A percentile compares a stretch with the other conserved stretches of the same genome.
phyloP scores from a whole-genome alignment of 2,888 invertebrate genomes.

The Ophonus ardosiacus region DNA sequence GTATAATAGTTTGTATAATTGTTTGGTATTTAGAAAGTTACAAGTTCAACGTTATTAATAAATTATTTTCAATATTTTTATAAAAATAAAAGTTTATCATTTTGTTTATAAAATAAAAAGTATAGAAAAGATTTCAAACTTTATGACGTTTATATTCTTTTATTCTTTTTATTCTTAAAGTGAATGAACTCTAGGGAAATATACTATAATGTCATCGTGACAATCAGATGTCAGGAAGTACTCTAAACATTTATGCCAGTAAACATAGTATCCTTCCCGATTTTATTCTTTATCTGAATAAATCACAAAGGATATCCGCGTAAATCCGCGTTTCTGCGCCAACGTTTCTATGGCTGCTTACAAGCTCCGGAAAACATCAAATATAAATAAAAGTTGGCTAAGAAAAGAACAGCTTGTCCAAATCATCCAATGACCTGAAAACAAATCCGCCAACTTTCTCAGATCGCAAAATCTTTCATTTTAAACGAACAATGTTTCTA shows the following conservation, averaged over 20 bases:
- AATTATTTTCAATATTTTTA: too few relatives aligned
- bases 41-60: too few relatives aligned
- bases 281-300: conserved; percentile 23
- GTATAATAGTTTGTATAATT: too few relatives aligned
- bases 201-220: background rate
- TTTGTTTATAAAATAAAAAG: too few relatives aligned
- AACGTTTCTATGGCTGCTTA: conserved; percentile 11
- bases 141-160: background rate
- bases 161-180: background rate
- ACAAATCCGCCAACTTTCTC: background rate
- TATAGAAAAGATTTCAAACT: too few relatives aligned
- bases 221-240: background rate
- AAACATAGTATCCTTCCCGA: background rate
- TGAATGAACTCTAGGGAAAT: background rate
- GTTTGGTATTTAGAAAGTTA: too few relatives aligned
- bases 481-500: background rate
- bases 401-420: conserved; percentile 23
- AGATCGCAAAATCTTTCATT: background rate
- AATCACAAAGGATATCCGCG: background rate
- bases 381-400: conserved; percentile 30
- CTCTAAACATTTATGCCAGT: background rate
- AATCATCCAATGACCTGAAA: conserved; percentile 29
- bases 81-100: too few relatives aligned
- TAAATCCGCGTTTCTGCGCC: conserved; percentile 1
- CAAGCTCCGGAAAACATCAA: conserved; percentile 12